Conservation (phyloP, 2,113 vertebrate species). For the Hippocampus barbouri region DNA sequence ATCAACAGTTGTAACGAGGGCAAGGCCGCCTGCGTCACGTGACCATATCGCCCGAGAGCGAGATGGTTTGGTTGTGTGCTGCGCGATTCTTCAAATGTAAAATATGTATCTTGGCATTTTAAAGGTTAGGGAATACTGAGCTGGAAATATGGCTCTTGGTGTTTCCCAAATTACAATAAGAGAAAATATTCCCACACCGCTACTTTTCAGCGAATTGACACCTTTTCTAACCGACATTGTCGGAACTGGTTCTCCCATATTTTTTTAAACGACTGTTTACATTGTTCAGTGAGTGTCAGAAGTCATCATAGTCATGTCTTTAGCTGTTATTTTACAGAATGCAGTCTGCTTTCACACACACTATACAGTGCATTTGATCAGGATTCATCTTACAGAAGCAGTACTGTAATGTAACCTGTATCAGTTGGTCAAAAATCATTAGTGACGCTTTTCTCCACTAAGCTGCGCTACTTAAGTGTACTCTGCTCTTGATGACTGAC, state of each 20-base stretch:
- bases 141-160: no score
- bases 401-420: neutral
- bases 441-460: neutral
- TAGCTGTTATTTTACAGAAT: neutral
- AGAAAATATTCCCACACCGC: no score
- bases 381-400: neutral
- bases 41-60: no score
- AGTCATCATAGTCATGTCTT: neutral
- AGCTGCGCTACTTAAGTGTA: neutral
- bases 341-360: neutral
- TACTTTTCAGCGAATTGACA: no score
- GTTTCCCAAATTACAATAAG: no score
- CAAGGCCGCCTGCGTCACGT: constrained; percentile 50
- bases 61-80: no score
- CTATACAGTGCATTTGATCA: neutral
- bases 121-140: no score
- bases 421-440: neutral
- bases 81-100: no score
- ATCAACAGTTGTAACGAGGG: constrained; percentile 58
- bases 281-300: neutral
- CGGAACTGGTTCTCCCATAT: neutral
- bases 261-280: neutral
- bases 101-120: no score
- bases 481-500: constrained; percentile 8
- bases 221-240: no score